Conservation (phyloP, 2,888 invertebrate species). For the Lasius fuliginosus region DNA sequence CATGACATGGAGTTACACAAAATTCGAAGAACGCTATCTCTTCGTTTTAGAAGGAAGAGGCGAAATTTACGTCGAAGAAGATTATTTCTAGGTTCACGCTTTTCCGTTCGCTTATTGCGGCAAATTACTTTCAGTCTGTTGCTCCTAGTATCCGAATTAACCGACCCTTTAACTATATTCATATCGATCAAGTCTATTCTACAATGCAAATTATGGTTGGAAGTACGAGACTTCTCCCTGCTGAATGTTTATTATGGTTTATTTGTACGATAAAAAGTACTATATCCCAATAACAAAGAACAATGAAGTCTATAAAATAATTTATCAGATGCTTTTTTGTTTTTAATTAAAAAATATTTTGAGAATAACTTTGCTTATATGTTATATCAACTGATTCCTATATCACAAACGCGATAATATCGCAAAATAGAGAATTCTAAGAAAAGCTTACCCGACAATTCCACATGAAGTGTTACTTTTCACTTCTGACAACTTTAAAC, state of each 20-base stretch:
- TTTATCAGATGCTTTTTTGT: not conserved
- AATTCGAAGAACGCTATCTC: not conserved
- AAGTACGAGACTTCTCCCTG: not conserved
- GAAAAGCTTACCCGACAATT: slow-evolving; percentile 19
- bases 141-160: slow-evolving; percentile 13
- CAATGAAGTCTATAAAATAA: not conserved
- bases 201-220: not conserved
- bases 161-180: not conserved
- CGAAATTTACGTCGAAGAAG: slow-evolving; percentile 18
- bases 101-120: not conserved
- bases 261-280: not conserved
- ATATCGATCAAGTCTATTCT: slow-evolving; percentile 20
- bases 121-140: slow-evolving; percentile 27
- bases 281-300: not conserved
- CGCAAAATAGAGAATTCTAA: slow-evolving; percentile 18
- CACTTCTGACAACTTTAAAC: slow-evolving; percentile 41
- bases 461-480: slow-evolving; percentile 29
- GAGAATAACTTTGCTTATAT: not conserved
- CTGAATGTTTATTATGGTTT: slow-evolving; percentile 4
- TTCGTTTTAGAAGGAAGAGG: not conserved
- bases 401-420: slow-evolving; percentile 19
- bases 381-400: slow-evolving; percentile 17
- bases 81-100: slow-evolving; percentile 15
- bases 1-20: not conserved
- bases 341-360: slow-evolving; percentile 16